Percentiles rank a stretch among this genome's conserved stretches.
phyloP scores from a whole-genome alignment of 2,113 vertebrate genomes.

The Spermophilus dauricus region DNA sequence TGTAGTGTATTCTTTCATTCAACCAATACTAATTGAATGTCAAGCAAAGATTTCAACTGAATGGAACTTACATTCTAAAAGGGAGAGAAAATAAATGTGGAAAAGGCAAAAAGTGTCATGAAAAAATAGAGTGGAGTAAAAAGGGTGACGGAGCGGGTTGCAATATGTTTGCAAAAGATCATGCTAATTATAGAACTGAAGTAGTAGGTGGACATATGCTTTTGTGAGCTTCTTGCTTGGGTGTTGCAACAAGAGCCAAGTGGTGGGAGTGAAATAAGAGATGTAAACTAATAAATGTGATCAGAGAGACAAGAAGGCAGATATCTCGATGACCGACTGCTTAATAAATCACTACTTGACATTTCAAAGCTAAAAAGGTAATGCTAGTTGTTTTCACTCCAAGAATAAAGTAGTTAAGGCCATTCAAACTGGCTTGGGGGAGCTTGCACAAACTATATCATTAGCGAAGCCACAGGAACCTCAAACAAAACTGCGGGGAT shows the following conservation, averaged over 20 bases:
- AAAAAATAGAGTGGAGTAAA: background rate
- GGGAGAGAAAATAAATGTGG: background rate
- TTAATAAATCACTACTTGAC: background rate
- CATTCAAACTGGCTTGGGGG: background rate
- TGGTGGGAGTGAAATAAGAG: background rate
- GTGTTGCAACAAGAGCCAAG: background rate
- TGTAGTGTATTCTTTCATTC: background rate
- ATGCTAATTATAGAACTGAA: background rate
- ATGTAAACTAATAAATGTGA: background rate
- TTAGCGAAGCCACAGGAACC: background rate
- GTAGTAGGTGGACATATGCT: background rate
- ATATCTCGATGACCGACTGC: background rate
- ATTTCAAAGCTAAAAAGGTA: background rate
- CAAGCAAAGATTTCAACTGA: background rate
- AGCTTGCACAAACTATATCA: background rate
- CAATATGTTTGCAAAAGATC: background rate
- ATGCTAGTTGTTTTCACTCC: background rate
- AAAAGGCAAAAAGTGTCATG: background rate
- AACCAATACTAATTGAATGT: background rate
- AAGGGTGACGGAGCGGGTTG: background rate
- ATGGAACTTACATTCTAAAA: background rate
- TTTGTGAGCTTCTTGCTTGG: background rate
- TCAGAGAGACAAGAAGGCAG: background rate
- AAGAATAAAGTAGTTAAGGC: background rate
- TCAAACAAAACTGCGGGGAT: background rate